Base-by-base conservation (phyloP, 2,113 vertebrate species). In the Hystrix cristata region DNA sequence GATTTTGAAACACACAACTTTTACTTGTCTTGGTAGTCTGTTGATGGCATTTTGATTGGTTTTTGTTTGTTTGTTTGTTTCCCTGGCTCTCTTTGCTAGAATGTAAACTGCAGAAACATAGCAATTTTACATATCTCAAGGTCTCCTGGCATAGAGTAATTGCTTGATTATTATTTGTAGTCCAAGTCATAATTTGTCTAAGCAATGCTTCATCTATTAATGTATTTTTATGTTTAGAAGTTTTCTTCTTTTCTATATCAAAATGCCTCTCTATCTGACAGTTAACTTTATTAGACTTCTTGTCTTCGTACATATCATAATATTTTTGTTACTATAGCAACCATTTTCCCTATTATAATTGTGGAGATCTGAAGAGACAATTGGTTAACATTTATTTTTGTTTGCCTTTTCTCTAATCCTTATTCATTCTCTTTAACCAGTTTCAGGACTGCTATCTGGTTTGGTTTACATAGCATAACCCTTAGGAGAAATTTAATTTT, bases 281-380 rank as follows among this genome's bases (percentile, higher is more conserved):
- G 15, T 88, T 60, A 92, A 90, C 11, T 87, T 95, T 67, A 82
- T 81, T 87, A 83, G 13, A 85, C 19, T 91, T 87, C 19, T 57
- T 80, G 6, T 90, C 34, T 87, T 84, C 57, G 86, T 92, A 87
- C 27, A 64, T 85, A n/a, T 65, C 10, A 72, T 23, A 93, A 53
- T 67, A 27, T 23, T 46, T 81, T 96, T 93, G 69, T 80, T 96
- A 34, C 81, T 74, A 92, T 69, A 91, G 72, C 59, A 96, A 83
- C 78, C 43, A 57, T 64, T 78, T 80, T 64, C 14, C 25, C 57
- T 90, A 18, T 78, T 96, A 65, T 34, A 38, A 69, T 43, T 89
- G 1, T 91, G 7, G 93, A 43, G 27, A n/a, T 91, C 29, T 80
- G 51, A 80, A n/a, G 79, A 83, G 27, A 88, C 60, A 83, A 94